These are phyloP conservation scores for Drosophila multiciliata DNA, from an alignment of 2,888 invertebrate genomes.

Conservation along the genomic window DNA sequence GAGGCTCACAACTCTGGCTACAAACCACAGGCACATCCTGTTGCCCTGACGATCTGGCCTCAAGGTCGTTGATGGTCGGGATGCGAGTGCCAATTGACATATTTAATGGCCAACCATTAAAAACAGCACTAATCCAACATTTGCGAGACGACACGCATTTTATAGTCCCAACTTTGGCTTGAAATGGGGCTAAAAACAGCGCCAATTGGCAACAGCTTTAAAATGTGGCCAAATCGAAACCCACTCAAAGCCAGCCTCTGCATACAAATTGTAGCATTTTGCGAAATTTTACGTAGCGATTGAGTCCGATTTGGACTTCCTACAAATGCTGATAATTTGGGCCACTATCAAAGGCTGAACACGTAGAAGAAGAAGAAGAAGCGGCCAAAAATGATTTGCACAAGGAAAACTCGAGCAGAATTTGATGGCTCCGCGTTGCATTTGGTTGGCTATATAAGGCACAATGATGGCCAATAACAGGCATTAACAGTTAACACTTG, in stretches of 20 bases:
- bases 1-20: conserved; percentile 1
- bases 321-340: conserved; percentile 15
- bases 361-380: conserved; percentile 63
- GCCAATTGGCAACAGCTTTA: conserved; percentile 37
- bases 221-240: conserved; percentile 36
- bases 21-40: conserved; percentile 54
- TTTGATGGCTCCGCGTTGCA: conserved; percentile 9
- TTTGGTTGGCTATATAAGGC: conserved; percentile 70
- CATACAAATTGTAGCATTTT: conserved; percentile 63
- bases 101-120: conserved; percentile 58
- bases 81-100: conserved; percentile 33
- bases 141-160: conserved; percentile 43
- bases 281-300: conserved; percentile 37
- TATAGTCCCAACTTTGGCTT: conserved; percentile 50
- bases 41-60: neutral
- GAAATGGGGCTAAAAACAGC: conserved; percentile 42
- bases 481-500: conserved; percentile 62
- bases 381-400: conserved; percentile 40
- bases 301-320: conserved; percentile 46
- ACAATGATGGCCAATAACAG: conserved; percentile 12
- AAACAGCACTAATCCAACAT: conserved; percentile 61
- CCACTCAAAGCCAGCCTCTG: conserved; percentile 27
- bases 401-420: conserved; percentile 43
- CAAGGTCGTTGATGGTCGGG: conserved; percentile 56
- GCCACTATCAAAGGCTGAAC: conserved; percentile 45